Conservation (phyloP, 2,113 vertebrate species). For the Puntigrus tetrazona region DNA sequence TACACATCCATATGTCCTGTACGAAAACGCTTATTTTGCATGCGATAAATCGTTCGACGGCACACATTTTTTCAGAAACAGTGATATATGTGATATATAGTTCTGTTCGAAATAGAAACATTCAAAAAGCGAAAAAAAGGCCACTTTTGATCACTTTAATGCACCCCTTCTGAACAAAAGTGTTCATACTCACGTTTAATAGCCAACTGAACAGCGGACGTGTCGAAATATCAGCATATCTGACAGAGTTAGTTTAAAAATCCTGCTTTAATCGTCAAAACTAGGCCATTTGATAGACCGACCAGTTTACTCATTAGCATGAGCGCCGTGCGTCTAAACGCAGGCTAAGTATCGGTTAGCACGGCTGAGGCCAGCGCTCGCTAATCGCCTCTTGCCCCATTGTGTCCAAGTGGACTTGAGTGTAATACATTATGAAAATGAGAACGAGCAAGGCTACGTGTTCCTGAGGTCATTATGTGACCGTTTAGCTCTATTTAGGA, state of each 20-base stretch:
- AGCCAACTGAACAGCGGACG: background rate
- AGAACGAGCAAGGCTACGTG: conserved; percentile 51
- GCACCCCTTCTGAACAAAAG: background rate
- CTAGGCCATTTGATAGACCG: background rate
- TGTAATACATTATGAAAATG: conserved; percentile 72
- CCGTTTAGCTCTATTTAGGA: conserved; percentile 71
- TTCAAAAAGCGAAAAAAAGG: no score
- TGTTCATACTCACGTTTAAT: background rate
- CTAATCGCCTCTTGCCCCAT: conserved; percentile 54
- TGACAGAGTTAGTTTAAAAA: background rate
- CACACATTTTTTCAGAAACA: no score
- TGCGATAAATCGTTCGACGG: no score
- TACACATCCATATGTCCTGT: no score
- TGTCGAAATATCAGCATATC: background rate
- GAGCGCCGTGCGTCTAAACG: background rate
- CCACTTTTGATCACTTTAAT: background rate
- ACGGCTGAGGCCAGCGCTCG: conserved; percentile 13
- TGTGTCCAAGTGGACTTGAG: conserved; percentile 60
- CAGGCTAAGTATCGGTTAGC: conserved; percentile 32
- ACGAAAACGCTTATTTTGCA: no score
- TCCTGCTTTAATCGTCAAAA: background rate
- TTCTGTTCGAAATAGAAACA: background rate
- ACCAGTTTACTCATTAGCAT: background rate
- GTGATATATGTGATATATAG: no score
- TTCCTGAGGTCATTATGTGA: conserved; percentile 69